Percentiles rank a stretch among this genome's conserved stretches.
Evolutionary conservation across 1,140 invertebrate species (phyloP).

Genomic region (Dinoponera quadriceps): DNA sequence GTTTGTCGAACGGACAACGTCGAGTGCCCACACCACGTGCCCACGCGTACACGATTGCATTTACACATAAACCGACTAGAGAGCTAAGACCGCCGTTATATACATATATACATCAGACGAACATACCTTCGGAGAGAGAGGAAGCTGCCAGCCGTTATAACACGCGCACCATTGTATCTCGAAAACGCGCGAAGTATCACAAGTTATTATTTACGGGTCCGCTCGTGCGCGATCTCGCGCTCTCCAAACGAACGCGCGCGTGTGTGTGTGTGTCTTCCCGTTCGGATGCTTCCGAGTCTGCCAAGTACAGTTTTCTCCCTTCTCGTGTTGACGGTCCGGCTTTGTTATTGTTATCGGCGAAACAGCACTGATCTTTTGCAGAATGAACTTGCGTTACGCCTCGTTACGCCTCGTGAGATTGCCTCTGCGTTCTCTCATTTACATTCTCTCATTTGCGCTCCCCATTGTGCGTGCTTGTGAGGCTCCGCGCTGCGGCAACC

Average conservation of each 20-base stretch:
- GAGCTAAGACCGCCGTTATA: background rate
- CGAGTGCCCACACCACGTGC: slow-evolving; percentile 8
- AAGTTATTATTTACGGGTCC: background rate
- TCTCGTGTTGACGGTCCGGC: too few relatives aligned
- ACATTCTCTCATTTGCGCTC: too few relatives aligned
- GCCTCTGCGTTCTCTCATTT: too few relatives aligned
- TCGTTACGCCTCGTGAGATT: too few relatives aligned
- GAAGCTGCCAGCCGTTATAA: slow-evolving; percentile 24
- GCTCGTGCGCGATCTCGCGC: background rate
- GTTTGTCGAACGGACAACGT: background rate
- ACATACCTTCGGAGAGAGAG: background rate
- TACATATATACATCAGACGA: background rate
- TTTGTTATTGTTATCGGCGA: too few relatives aligned
- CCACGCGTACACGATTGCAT: background rate
- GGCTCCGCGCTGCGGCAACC: too few relatives aligned
- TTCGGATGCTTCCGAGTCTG: background rate
- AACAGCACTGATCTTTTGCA: too few relatives aligned
- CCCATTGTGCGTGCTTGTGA: too few relatives aligned
- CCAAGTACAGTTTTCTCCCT: too few relatives aligned
- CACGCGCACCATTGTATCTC: background rate
- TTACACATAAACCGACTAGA: background rate
- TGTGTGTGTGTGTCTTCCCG: background rate
- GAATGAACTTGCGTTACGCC: too few relatives aligned
- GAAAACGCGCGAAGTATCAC: background rate
- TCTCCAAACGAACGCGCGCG: too few relatives aligned